A percentile compares a stretch with the other conserved stretches of the same genome.
phyloP scores from a whole-genome alignment of 2,797 vertebrate genomes.

The Atherinosoma microstoma region DNA sequence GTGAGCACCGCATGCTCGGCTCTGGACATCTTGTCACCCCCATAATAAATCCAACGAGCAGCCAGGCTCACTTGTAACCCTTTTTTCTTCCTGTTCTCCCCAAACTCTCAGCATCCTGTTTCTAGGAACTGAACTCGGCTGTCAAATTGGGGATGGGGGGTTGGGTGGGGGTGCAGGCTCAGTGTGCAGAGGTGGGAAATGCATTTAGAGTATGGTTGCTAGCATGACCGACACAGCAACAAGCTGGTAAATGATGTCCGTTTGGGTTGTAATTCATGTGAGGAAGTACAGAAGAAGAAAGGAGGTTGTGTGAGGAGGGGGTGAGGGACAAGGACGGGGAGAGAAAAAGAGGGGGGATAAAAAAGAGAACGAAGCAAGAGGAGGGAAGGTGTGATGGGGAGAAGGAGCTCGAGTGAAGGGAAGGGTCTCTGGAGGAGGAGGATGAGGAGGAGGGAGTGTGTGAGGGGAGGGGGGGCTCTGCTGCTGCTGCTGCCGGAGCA shows the following conservation, averaged over 20 bases:
- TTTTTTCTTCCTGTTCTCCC: slow-evolving; percentile 35
- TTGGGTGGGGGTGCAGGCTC: no score
- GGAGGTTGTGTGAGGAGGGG: neutral
- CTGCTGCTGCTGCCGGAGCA: slow-evolving; percentile 67
- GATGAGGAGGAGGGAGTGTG: neutral
- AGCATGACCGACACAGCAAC: neutral
- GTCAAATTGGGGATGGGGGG: slow-evolving; percentile 3
- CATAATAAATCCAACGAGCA: slow-evolving; percentile 34
- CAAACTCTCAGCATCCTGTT: slow-evolving; percentile 53
- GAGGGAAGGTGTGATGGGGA: slow-evolving; percentile 26
- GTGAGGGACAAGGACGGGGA: slow-evolving; percentile 34
- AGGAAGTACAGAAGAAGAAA: slow-evolving; percentile 40
- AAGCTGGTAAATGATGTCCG: neutral
- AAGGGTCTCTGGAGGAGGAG: slow-evolving; percentile 46
- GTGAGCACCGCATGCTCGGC: slow-evolving; percentile 17
- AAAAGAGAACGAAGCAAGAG: slow-evolving; percentile 1
- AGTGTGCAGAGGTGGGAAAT: slow-evolving; percentile 24
- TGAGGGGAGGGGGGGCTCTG: slow-evolving; percentile 4
- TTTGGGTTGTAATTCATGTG: slow-evolving; percentile 3
- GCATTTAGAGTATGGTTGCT: neutral
- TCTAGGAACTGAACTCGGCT: slow-evolving; percentile 50
- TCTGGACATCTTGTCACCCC: slow-evolving; percentile 51
- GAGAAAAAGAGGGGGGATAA: slow-evolving; percentile 8
- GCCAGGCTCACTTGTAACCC: slow-evolving; percentile 47
- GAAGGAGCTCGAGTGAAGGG: slow-evolving; percentile 35